Base-by-base conservation (phyloP, 1,140 invertebrate species). In the Nautilus pompilius region DNA sequence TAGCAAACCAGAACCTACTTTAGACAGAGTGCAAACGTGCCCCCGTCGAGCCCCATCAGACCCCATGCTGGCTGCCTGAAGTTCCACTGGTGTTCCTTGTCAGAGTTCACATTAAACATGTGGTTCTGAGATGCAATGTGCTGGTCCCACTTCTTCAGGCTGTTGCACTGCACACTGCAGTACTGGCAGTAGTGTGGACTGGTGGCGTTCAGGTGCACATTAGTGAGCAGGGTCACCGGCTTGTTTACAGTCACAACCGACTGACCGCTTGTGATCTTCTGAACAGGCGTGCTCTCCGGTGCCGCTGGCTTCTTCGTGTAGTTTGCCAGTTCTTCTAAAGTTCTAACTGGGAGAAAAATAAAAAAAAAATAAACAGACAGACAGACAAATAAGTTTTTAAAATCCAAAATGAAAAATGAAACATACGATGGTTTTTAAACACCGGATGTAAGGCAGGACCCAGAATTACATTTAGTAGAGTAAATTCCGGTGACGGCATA, bases 61-160 rank as follows among this genome's bases (percentile, higher is more conserved):
- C 74, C 77, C 79, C 77, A 79, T 6, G 79, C 77, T 41, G 79
- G 79, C 48, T 79, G 77, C 45, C 79, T 66, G 63, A 71, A 77
- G 61, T 80, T 80, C 79, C 79, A 80, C 69, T 78, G 77, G 58
- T 78, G 77, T 54, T 80, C 79, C 49, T 75, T 76, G 67, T 80
- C 79, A 20, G 74, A 78, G 63, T 78, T 78, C 10, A 80, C 72
- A 60, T 79, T 79, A 58, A 77, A 74, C 36, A 64, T 75, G 60
- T 80, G 78, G 54, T 69, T 69, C 59, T 80, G 75, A 8, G 74
- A 78, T 10, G 76, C 71, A 58, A 72, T 74, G 60, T 80, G 79
- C 5, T 78, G 70, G 45, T 79, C 79, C 79, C 79, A 79, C 60
- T 80, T 76, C 55, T 74, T 71, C 58, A 71, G 62, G 55, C 77